A percentile compares a stretch with the other conserved stretches of the same genome.
Evolutionary conservation across 2,888 invertebrate species (phyloP).

Genomic region (Chymomyza caudatula): DNA sequence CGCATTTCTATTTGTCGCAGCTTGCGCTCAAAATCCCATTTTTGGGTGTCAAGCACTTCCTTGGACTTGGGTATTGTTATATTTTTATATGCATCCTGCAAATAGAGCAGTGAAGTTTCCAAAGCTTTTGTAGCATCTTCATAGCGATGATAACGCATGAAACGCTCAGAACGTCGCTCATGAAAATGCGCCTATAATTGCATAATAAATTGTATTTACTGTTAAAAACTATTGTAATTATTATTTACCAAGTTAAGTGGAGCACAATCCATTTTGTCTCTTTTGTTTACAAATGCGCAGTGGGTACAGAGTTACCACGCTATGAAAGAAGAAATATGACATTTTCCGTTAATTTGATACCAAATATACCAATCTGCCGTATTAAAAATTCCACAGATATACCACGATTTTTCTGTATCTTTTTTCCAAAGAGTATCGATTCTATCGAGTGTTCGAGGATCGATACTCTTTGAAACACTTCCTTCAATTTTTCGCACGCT

Average conservation of each 20-base stretch:
- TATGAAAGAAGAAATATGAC: too few species aligned
- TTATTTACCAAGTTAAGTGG: conserved; percentile 74
- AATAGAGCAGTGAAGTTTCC: conserved; percentile 71
- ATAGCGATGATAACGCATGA: conserved; percentile 71
- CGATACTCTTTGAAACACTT: too few species aligned
- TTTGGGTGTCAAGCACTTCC: conserved; percentile 72
- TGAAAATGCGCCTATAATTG: conserved; percentile 75
- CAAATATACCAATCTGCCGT: too few species aligned
- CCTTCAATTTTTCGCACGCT: too few species aligned
- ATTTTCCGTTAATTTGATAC: too few species aligned
- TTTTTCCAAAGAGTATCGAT: too few species aligned
- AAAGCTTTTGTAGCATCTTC: conserved; percentile 76
- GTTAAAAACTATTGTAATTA: not conserved
- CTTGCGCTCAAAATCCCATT: conserved; percentile 73
- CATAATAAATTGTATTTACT: not conserved
- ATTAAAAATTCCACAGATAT: too few species aligned
- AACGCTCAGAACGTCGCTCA: conserved; percentile 75
- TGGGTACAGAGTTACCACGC: too few species aligned
- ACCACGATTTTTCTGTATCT: too few species aligned
- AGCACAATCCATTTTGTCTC: conserved; percentile 67
- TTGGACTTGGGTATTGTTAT: conserved; percentile 66
- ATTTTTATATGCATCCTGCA: conserved; percentile 74
- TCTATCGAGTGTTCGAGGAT: too few species aligned
- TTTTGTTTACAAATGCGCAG: not conserved
- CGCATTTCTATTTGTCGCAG: conserved; percentile 73